These are phyloP conservation scores for Oxycera nigricornis DNA, from an alignment of 2,888 invertebrate genomes.

Conservation along the genomic window DNA sequence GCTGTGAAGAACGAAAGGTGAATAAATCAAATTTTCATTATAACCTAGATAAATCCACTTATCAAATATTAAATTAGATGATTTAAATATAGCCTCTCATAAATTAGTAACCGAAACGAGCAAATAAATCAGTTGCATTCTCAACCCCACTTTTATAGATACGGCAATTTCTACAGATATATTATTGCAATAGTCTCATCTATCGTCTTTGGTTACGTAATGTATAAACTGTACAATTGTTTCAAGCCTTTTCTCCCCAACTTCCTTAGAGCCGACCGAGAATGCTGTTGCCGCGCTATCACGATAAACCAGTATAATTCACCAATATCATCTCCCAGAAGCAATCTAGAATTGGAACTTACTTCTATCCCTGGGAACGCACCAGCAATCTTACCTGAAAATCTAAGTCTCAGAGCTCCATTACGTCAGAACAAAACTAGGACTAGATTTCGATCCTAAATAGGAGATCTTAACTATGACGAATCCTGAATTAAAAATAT, in stretches of 20 bases:
- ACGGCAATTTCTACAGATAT: background rate
- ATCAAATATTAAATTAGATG: constrained; percentile 14
- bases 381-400: background rate
- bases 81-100: constrained; percentile 9
- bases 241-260: background rate
- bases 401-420: background rate
- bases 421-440: background rate
- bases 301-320: constrained; percentile 5
- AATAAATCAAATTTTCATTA: constrained; percentile 3
- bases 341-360: background rate
- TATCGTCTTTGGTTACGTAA: background rate
- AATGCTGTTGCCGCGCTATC: background rate
- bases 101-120: background rate
- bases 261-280: background rate
- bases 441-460: background rate
- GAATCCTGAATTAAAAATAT: background rate
- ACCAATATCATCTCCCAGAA: background rate
- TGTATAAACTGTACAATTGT: background rate
- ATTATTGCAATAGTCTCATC: background rate
- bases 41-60: background rate
- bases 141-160: constrained; percentile 1
- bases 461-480: background rate
- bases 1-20: background rate
- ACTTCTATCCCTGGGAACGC: background rate
- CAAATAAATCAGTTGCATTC: background rate